Evolutionary conservation across 2,888 invertebrate species (phyloP).

Genomic region (Abscondita cerata): DNA sequence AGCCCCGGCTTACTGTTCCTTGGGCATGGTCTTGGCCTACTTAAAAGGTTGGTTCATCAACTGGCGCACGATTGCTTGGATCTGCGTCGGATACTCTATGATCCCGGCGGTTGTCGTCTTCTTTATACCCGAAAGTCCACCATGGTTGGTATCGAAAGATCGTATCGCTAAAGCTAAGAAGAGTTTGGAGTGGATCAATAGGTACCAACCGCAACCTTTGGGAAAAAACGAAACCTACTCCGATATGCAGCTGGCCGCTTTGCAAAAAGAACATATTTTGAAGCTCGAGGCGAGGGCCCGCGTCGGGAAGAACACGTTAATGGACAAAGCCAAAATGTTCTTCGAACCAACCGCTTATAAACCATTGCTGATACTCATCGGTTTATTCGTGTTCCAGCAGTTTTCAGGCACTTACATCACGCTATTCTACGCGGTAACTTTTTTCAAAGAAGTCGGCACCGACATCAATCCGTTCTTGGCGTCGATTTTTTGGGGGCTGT

Average conservation of each 20-base stretch:
- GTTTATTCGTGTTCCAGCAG: constrained; percentile 65
- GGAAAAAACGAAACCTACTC: constrained; percentile 56
- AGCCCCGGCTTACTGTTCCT: constrained; percentile 65
- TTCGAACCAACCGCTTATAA: constrained; percentile 66
- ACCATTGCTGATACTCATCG: constrained; percentile 62
- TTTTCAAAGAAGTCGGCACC: constrained; percentile 63
- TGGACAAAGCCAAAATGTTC: constrained; percentile 57
- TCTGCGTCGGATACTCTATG: constrained; percentile 61
- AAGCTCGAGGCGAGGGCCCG: constrained; percentile 54
- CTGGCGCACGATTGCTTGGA: constrained; percentile 66
- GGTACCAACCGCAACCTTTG: constrained; percentile 57
- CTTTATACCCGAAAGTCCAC: constrained; percentile 66
- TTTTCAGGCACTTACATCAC: constrained; percentile 67
- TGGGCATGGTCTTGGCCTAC: constrained; percentile 66
- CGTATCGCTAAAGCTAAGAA: constrained; percentile 63
- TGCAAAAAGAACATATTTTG: constrained; percentile 62
- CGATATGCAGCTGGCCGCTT: constrained; percentile 60
- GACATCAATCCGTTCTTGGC: constrained; percentile 61
- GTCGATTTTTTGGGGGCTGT: constrained; percentile 64
- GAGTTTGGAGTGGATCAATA: constrained; percentile 61
- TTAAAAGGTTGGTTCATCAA: constrained; percentile 62
- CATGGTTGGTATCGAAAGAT: constrained; percentile 66
- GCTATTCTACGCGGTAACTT: constrained; percentile 65
- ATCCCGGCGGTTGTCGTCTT: constrained; percentile 61
- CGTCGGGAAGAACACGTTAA: constrained; percentile 50